Evolutionary conservation across 1,140 invertebrate species (phyloP), one percentile per base, ranked within the genome.

Genomic region (Charaxes varanes): DNA sequence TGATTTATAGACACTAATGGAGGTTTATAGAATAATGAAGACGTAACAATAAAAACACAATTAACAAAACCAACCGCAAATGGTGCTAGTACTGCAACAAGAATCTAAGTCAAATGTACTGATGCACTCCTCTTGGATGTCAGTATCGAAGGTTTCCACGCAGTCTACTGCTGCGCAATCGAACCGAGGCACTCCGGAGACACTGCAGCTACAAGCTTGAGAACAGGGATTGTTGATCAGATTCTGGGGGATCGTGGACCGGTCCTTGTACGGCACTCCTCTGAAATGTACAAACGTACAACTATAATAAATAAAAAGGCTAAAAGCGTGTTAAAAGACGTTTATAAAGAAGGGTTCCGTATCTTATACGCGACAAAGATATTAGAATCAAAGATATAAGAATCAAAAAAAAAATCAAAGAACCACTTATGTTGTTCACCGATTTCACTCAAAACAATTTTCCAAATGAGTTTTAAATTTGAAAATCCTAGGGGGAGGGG

Each of bases 161-260:
- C 83, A 86, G 55, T 86, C 83, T 0, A 86, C 72, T 1, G 66
- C 70, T 0, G 76, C 82, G 48, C 81, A 83, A 6, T 64, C 55
- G 63, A 85, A 74, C 14, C 44, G 45, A 4, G 78, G 70, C 12
- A 37, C 53, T 0, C 44, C 51, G n/a, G 31, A 28, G 7, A 67
- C 50, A 12, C 34, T 53, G 43, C 78, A 82, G n/a, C 42, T 48
- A 37, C 78, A 82, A 0, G 61, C 64, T 19, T 62, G 56, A 0
- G 78, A 70, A 27, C 78, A 82, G 0, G 74, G 67, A 33, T 77
- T 76, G 21, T 52, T 58, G 44, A 79, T 59, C 7, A 61, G 13
- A 3, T 18, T 50, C 41, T 79, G 66, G 0, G 78, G 74, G 12
- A 82, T 57, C n/a, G 48, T 35, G 0, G 59, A 31, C 3, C 56